These are phyloP conservation scores for Malacoctenus gilli DNA, from an alignment of 2,797 vertebrate genomes.

Conservation along the genomic window DNA sequence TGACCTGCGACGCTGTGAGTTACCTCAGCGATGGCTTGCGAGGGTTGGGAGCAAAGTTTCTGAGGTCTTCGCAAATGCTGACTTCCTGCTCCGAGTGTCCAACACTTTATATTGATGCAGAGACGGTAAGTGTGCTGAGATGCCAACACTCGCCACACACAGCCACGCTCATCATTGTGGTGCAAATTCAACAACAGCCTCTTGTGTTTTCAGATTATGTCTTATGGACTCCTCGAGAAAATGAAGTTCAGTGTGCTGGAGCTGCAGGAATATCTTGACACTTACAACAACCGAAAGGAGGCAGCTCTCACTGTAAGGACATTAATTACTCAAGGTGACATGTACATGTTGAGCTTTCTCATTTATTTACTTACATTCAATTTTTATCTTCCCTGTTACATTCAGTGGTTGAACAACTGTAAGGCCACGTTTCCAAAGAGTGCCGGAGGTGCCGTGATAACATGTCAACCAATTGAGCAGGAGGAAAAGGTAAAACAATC, in stretches of 20 bases:
- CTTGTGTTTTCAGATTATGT: conserved; percentile 84
- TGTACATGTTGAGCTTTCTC: no score
- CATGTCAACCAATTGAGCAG: conserved; percentile 88
- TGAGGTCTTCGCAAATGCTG: conserved; percentile 94
- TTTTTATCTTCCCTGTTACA: conserved; percentile 15
- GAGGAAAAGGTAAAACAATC: conserved; percentile 89
- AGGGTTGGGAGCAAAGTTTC: conserved; percentile 93
- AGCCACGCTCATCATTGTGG: no score
- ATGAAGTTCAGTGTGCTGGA: conserved; percentile 98
- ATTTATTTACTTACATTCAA: neutral
- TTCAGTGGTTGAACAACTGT: conserved; percentile 94
- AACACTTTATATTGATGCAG: conserved; percentile 93
- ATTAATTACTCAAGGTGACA: no score
- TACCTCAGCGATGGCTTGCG: conserved; percentile 91
- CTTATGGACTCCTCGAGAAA: conserved; percentile 94
- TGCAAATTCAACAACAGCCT: conserved; percentile 7
- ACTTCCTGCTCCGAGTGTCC: conserved; percentile 94
- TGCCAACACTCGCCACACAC: no score
- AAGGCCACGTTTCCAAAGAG: conserved; percentile 89
- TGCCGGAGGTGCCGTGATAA: conserved; percentile 85
- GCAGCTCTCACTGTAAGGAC: conserved; percentile 88
- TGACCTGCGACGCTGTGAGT: conserved; percentile 93
- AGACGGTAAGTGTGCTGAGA: conserved; percentile 89
- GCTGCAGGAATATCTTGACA: conserved; percentile 96
- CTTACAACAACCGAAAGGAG: conserved; percentile 96